These are phyloP conservation scores for Irena cyanogastra DNA, from an alignment of 2,113 vertebrate species.

Conservation along the genomic window DNA sequence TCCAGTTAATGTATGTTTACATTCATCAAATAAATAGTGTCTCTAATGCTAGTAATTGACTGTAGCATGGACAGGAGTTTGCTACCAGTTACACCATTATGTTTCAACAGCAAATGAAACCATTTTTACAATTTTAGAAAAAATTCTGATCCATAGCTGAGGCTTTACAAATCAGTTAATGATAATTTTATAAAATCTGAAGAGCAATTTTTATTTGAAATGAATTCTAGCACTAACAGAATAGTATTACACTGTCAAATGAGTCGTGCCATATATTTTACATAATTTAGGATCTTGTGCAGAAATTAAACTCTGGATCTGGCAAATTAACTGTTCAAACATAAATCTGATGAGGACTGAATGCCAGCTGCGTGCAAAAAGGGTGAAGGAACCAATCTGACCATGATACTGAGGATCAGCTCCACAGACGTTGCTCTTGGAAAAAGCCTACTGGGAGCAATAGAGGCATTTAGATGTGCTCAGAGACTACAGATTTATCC, in stretches of 20 bases:
- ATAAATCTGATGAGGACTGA: neutral
- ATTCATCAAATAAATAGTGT: neutral
- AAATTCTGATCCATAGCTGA: neutral
- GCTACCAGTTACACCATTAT: neutral
- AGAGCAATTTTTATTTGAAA: neutral
- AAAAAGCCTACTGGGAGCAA: neutral
- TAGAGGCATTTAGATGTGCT: neutral
- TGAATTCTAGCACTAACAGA: neutral
- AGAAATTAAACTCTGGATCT: neutral
- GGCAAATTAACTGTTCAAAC: neutral
- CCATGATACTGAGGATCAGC: neutral
- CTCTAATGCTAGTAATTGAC: neutral
- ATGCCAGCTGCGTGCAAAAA: neutral
- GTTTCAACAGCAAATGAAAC: neutral
- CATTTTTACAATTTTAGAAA: neutral
- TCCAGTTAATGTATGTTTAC: neutral
- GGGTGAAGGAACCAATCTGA: neutral
- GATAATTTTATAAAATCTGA: neutral
- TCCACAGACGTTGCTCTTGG: fast-evolving
- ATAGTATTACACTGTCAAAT: neutral
- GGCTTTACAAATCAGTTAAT: neutral
- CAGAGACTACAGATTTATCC: neutral
- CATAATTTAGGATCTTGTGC: neutral
- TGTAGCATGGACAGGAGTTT: neutral
- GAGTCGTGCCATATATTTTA: neutral